Percentiles rank a stretch among this genome's conserved stretches.
phyloP scores from a whole-genome alignment of 92 coral and sea anemone genomes.

The Parazoanthus atlanticus region DNA sequence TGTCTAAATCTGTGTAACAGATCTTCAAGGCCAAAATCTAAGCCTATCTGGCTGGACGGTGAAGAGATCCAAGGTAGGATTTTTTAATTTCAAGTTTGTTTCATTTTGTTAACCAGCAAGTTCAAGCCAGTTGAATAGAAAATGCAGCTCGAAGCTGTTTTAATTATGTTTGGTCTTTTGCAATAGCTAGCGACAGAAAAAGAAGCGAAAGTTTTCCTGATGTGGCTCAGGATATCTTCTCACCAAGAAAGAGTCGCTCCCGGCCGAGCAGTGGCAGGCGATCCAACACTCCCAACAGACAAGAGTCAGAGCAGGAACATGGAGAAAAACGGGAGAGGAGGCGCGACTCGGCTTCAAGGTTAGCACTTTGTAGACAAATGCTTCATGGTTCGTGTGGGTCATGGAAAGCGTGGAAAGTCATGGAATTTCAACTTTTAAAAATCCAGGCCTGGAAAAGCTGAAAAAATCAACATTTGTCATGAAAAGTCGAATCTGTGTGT shows the following conservation, averaged over 20 bases:
- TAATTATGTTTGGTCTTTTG: background rate
- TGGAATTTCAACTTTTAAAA: too few relatives aligned
- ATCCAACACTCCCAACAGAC: constrained; percentile 56
- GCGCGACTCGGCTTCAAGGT: constrained; percentile 19
- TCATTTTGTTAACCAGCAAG: background rate
- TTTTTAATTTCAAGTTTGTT: background rate
- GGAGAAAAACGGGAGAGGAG: background rate
- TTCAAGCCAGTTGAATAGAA: background rate
- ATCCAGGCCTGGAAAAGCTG: too few relatives aligned
- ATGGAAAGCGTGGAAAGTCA: too few relatives aligned
- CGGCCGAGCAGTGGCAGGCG: constrained; percentile 71
- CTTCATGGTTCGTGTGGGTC: background rate
- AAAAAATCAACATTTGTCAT: too few relatives aligned
- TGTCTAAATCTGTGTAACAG: background rate
- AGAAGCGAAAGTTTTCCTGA: constrained; percentile 44
- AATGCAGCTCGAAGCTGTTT: background rate
- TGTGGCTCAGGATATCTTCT: constrained; percentile 36
- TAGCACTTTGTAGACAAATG: background rate
- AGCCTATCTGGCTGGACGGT: constrained; percentile 81
- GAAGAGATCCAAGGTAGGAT: constrained; percentile 39
- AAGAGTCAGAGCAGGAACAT: constrained; percentile 29
- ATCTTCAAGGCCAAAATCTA: constrained; percentile 73
- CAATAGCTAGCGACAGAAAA: constrained; percentile 41
- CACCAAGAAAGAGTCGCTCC: constrained; percentile 42
- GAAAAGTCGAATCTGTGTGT: too few relatives aligned